Evolutionary conservation across 2,113 vertebrate species (phyloP), one percentile per base, ranked within the genome.

Genomic region (Ochotona curzoniae): DNA sequence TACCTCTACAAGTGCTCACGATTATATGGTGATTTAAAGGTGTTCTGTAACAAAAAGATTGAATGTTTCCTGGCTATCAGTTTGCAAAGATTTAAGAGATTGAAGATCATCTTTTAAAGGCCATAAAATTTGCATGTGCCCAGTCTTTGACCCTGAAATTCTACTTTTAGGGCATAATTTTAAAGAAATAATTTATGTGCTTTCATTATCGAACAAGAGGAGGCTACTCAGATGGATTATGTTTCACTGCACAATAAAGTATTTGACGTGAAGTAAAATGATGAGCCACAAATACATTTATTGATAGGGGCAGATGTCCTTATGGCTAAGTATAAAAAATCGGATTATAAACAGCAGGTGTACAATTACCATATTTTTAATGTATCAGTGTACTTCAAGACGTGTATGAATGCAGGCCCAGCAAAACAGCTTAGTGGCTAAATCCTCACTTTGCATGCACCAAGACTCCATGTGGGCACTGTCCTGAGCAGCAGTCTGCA

Each of bases 141-240:
- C 15, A 35, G 15, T 18, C n/a, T 87, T 80, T 75, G 51, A 84
- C 44, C 30, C 57, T 95, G 75, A 93, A 67, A 93, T 70, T 93
- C 54, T 76, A 84, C n/a, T 70, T 83, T 83, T 38, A 61, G 76
- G 64, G 81, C 60, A 85, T 93, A 61, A 49, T 82, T 95, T 93
- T 35, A 76, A 90, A 83, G 57, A 93, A 70, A 83, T 35, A 47
- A 21, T 26, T 47, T 64, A 61, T 28, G 18, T 30, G 14, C 13
- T 38, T 75, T 57, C 26, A 79, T 93, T 93, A 28, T 51, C 28
- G n/a, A 88, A 76, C 0, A 81, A 51, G 76, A 87, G 23, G 30
- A 91, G 35, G 71, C 35, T 70, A 75, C 21, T 78, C 71, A 92
- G 80, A 63, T 83, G n/a, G 64, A 70, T 76, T 54, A 14, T 21